Evolutionary conservation across 2,888 invertebrate species (phyloP).

Genomic region (Pomacea canaliculata): DNA sequence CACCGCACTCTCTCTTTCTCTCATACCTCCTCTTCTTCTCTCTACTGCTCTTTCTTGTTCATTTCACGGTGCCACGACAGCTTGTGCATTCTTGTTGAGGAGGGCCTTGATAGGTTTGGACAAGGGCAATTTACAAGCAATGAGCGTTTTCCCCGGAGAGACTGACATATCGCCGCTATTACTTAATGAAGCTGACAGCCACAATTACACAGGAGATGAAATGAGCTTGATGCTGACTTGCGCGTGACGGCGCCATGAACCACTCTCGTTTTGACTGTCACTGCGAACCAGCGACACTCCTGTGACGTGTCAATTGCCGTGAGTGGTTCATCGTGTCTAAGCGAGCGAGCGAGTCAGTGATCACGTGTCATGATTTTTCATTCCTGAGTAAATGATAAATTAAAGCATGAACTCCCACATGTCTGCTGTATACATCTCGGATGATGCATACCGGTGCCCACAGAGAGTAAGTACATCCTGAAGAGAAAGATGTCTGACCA

Average conservation of each 20-base stretch:
- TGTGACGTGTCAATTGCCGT: background rate
- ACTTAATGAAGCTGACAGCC: slow-evolving; percentile 21
- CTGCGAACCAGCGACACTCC: no score
- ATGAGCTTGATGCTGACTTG: background rate
- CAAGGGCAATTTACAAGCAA: slow-evolving; percentile 16
- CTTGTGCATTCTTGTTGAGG: background rate
- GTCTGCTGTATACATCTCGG: no score
- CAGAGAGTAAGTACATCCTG: no score
- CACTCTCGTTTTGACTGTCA: no score
- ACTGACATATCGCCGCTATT: slow-evolving; percentile 5
- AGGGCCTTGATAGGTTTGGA: slow-evolving; percentile 9
- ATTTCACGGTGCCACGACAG: background rate
- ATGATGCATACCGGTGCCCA: no score
- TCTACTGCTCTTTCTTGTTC: background rate
- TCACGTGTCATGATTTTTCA: no score
- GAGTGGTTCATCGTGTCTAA: background rate
- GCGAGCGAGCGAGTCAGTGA: slow-evolving; percentile 4
- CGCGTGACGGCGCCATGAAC: background rate
- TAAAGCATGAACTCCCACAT: no score
- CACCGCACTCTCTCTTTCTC: background rate
- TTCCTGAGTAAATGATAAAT: no score
- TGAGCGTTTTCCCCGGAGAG: slow-evolving; percentile 2
- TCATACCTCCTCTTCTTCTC: background rate
- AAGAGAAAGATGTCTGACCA: no score
- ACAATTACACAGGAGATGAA: background rate